These are phyloP conservation scores for Acronicta psi DNA, from an alignment of 2,888 invertebrate species.

Conservation along the genomic window DNA sequence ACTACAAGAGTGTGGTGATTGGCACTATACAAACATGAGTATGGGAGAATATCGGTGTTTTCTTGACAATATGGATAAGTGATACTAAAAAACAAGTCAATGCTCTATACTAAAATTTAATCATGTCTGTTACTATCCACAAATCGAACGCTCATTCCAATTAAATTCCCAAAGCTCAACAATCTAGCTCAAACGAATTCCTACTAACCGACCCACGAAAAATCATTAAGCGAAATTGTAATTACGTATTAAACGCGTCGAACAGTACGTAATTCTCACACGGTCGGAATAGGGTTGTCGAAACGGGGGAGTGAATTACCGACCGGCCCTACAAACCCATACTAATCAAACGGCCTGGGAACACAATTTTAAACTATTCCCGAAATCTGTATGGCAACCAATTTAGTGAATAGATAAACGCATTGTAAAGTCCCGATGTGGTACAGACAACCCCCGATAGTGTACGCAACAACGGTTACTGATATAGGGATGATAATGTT, in stretches of 20 bases:
- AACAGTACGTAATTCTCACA: slow-evolving; percentile 61
- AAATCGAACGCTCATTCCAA: slow-evolving; percentile 32
- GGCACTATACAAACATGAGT: too few species aligned
- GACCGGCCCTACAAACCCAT: slow-evolving; percentile 61
- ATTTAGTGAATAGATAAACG: slow-evolving; percentile 78
- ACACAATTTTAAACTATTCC: slow-evolving; percentile 81
- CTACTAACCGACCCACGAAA: slow-evolving; percentile 41
- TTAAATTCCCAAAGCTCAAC: slow-evolving; percentile 28
- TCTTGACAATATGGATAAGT: too few species aligned
- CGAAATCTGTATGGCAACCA: slow-evolving; percentile 78
- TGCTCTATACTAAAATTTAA: slow-evolving; percentile 17
- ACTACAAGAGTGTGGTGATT: too few species aligned
- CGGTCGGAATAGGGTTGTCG: slow-evolving; percentile 52
- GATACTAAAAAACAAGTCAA: slow-evolving; percentile 7
- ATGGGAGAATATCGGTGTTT: too few species aligned
- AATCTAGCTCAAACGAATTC: slow-evolving; percentile 37
- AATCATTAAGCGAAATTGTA: slow-evolving; percentile 58
- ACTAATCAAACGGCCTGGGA: slow-evolving; percentile 73
- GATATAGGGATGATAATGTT: slow-evolving; percentile 81
- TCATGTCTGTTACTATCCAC: slow-evolving; percentile 16
- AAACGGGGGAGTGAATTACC: slow-evolving; percentile 75
- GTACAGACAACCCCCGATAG: slow-evolving; percentile 57
- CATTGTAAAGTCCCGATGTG: slow-evolving; percentile 72
- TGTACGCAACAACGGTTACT: slow-evolving; percentile 69
- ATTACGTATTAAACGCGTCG: slow-evolving; percentile 57